Conservation (phyloP, 2,888 invertebrate species). For the Polydrusus cervinus region DNA sequence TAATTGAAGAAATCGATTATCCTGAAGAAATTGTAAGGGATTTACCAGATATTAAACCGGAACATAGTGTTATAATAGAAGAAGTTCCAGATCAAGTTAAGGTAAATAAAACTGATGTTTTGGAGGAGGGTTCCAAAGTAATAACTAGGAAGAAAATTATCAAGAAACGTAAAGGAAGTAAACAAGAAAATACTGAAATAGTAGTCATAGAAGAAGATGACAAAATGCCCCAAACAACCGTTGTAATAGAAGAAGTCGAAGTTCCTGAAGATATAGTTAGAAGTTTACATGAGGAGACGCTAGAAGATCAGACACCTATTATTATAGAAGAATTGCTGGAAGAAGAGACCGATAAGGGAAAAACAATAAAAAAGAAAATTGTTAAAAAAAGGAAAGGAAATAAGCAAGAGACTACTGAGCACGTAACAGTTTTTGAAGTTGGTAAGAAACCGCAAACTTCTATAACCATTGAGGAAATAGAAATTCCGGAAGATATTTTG, state of each 20-base stretch:
- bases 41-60: conserved; percentile 63
- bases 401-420: conserved; percentile 67
- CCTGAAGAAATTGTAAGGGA: conserved; percentile 62
- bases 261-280: conserved; percentile 57
- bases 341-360: conserved; percentile 62
- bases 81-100: conserved; percentile 57
- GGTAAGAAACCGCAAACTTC: conserved; percentile 62
- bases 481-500: conserved; percentile 52
- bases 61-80: conserved; percentile 59
- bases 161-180: conserved; percentile 69
- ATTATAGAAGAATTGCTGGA: conserved; percentile 62
- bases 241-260: conserved; percentile 67
- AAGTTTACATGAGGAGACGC: conserved; percentile 41
- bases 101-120: conserved; percentile 59
- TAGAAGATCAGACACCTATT: conserved; percentile 49
- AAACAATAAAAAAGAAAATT: conserved; percentile 61
- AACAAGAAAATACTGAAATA: conserved; percentile 68
- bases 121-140: conserved; percentile 42
- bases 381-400: conserved; percentile 70
- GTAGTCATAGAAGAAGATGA: conserved; percentile 61
- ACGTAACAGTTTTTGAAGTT: conserved; percentile 64
- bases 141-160: conserved; percentile 66
- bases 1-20: conserved; percentile 63
- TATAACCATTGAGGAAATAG: conserved; percentile 56
- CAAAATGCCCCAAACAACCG: conserved; percentile 69